Conservation (phyloP, 2,113 vertebrate genomes). For the Psittacus erithacus region DNA sequence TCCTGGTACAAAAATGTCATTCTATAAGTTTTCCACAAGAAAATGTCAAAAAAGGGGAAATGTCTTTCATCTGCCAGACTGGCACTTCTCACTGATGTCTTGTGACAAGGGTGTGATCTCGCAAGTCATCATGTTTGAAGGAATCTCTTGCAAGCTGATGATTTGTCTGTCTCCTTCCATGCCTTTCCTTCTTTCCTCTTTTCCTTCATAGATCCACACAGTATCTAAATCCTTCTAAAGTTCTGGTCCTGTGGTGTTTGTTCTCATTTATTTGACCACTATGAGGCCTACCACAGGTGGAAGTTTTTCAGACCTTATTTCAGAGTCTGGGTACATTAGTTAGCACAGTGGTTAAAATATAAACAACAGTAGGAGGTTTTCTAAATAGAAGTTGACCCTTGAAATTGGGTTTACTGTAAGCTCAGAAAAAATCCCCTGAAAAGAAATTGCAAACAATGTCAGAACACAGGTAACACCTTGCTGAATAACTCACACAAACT, state of each 20-base stretch:
- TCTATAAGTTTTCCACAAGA: not conserved
- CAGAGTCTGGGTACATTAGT: slow-evolving; percentile 45
- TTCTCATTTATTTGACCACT: slow-evolving; percentile 49
- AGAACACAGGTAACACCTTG: not conserved
- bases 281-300: slow-evolving; percentile 1
- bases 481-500: not conserved
- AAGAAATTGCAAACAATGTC: not conserved
- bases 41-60: not conserved
- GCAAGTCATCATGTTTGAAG: not conserved
- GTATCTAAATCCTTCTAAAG: not conserved
- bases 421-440: not conserved
- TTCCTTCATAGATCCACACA: not conserved
- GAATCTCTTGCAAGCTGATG: not conserved
- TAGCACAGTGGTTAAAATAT: slow-evolving; percentile 70
- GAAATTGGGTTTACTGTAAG: slow-evolving; percentile 58
- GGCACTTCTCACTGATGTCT: not conserved
- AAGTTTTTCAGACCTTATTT: slow-evolving; percentile 64
- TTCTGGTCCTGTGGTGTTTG: slow-evolving; percentile 21
- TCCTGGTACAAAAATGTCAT: not conserved
- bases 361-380: slow-evolving; percentile 45
- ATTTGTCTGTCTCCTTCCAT: not conserved
- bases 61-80: not conserved
- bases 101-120: not conserved
- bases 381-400: slow-evolving; percentile 68
- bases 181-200: not conserved